These are phyloP conservation scores for Sinopyrophorus schimmeli DNA, from an alignment of 2,888 invertebrate species.

Conservation along the genomic window DNA sequence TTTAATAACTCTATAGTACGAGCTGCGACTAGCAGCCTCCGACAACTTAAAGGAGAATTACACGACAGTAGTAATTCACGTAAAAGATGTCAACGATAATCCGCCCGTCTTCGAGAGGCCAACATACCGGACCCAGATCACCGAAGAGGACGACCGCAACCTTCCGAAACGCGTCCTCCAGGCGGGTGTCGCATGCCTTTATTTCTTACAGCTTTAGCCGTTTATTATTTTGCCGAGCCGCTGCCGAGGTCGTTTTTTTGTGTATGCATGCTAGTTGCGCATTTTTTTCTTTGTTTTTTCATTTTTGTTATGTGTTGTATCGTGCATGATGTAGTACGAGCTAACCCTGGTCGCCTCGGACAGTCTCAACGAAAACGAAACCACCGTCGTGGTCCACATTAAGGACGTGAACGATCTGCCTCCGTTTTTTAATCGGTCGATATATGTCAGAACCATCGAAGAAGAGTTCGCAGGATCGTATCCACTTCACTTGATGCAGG, in stretches of 20 bases:
- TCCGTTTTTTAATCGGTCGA: constrained; percentile 74
- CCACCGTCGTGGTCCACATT: constrained; percentile 78
- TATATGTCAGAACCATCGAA: constrained; percentile 72
- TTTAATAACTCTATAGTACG: constrained; percentile 67
- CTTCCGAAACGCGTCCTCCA: constrained; percentile 91
- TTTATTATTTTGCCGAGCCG: constrained; percentile 22
- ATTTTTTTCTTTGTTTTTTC: constrained; percentile 18
- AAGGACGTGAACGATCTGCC: constrained; percentile 90
- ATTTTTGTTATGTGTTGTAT: constrained; percentile 39
- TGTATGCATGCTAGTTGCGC: constrained; percentile 26
- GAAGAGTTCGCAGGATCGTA: constrained; percentile 76
- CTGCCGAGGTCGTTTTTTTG: constrained; percentile 6
- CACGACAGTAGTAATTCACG: constrained; percentile 94
- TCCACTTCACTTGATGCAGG: constrained; percentile 73
- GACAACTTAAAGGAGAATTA: constrained; percentile 97
- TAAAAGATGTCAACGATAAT: constrained; percentile 98
- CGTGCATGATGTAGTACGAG: constrained; percentile 70
- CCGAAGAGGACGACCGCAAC: constrained; percentile 93
- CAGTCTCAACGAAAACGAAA: constrained; percentile 87
- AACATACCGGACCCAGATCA: constrained; percentile 93
- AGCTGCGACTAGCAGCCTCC: constrained; percentile 90
- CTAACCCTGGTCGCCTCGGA: constrained; percentile 87
- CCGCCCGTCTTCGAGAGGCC: constrained; percentile 95
- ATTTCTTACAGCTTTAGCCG: constrained; percentile 31
- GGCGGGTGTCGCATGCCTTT: constrained; percentile 59